Conservation (phyloP, 2,797 vertebrate genomes). For the Momotus momota region DNA sequence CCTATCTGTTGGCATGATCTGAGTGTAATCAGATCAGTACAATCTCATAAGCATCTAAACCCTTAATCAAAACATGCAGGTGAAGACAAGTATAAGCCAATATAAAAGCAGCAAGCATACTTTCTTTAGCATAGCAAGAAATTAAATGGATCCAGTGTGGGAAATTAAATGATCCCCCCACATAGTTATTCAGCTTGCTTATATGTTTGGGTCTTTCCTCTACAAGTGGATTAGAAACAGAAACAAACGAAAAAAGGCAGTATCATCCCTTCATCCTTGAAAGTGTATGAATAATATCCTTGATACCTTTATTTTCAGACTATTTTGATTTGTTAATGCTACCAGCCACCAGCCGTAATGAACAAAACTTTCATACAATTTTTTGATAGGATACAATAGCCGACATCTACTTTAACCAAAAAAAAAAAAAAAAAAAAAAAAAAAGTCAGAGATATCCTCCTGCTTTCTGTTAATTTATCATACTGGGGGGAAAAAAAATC, state of each 20-base stretch:
- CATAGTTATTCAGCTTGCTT: background rate
- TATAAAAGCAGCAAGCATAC: background rate
- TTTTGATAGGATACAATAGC: background rate
- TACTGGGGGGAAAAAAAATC: background rate
- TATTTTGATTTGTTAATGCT: background rate
- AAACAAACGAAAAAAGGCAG: background rate
- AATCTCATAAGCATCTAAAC: background rate
- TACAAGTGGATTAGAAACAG: background rate
- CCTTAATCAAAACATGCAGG: background rate
- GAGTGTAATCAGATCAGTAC: background rate
- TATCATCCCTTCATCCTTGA: background rate
- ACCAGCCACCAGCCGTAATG: background rate
- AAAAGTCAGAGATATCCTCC: background rate
- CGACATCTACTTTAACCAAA: no score
- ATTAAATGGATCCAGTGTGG: background rate
- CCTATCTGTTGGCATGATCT: background rate
- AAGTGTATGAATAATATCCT: background rate
- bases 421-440: no score
- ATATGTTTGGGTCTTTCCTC: background rate
- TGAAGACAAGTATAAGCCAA: background rate
- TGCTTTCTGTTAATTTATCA: background rate
- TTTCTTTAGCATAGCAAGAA: background rate
- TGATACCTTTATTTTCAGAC: background rate
- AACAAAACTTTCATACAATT: background rate
- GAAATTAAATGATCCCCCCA: background rate